Base-by-base conservation (phyloP, 2,888 invertebrate genomes). In the Julus scanicus region DNA sequence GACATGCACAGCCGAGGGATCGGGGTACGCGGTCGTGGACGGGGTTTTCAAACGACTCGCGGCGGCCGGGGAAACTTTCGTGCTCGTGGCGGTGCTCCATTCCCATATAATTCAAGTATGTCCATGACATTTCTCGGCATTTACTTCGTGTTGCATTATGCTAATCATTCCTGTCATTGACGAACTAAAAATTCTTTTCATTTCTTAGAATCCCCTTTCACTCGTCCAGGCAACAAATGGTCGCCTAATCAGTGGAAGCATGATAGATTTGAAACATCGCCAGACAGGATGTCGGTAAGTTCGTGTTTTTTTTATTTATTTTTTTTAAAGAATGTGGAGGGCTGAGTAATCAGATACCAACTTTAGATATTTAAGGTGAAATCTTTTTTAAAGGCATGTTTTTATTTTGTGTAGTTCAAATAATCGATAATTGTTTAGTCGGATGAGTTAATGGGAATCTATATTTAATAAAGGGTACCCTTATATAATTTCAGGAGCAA, bases 221-320 rank as follows among this genome's bases (percentile, higher is more conserved):
- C 29, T 85, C 86, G 48, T 85, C 49, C 49, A 86, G 90, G 89
- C 87, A 89, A 88, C 44, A 87, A 90, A 87, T 86, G 88, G 84
- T 90, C 90, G 8, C 90, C 90, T 71, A 88, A 88, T 84, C 85
- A 90, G 29, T 90, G 90, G 90, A 88, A 90, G 63, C 90, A 90
- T 80, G 90, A 90, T 53, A 89, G 89, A 88, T 90, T 90, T 89
- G 89, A 89, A 37, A 88, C 85, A 49, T 89, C 90, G 49, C 89
- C 89, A 44, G 89, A 90, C 49, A 71, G 86, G 15, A 89, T 89
- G 87, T 40, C 85, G 57, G 90, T 90, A 88, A 89, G 88, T 85
- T 84, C 20, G 37, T 63, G 29, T 17, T 15, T 37, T 80, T 80
- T 80, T 37, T 37, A n/a, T n/a, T n/a, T n/a, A n/a, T 2, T 39